phyloP scores from a whole-genome alignment of 2,888 invertebrate genomes.

The Teleiodes luculella region DNA sequence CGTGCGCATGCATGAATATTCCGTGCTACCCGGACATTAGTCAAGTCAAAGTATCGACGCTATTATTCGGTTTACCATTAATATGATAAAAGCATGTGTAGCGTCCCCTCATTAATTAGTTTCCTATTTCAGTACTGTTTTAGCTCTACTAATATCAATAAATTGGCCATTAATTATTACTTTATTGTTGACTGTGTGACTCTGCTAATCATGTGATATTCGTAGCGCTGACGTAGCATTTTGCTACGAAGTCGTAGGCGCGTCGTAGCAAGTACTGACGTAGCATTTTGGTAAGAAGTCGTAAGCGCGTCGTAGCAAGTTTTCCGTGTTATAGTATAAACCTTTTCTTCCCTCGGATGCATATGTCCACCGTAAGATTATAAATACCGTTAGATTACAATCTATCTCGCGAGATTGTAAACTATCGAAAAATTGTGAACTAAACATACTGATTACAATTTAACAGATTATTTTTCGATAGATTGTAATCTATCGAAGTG shows the following conservation, averaged over 20 bases:
- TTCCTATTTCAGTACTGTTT: not conserved
- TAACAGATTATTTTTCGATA: too few relatives aligned
- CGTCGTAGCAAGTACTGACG: too few relatives aligned
- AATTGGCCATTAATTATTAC: constrained; percentile 12
- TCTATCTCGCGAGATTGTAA: too few relatives aligned
- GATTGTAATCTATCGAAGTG: too few relatives aligned
- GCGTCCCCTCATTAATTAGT: not conserved
- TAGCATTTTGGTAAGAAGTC: too few relatives aligned
- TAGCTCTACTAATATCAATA: not conserved
- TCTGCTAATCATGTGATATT: not conserved
- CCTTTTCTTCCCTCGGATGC: too few relatives aligned
- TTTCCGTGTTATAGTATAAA: too few relatives aligned
- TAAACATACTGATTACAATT: too few relatives aligned
- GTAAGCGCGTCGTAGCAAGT: too few relatives aligned
- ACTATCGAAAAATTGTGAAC: too few relatives aligned
- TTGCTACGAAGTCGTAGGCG: not conserved
- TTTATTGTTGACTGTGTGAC: not conserved
- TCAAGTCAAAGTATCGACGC: not conserved
- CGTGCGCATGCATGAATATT: not conserved
- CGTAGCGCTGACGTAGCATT: not conserved
- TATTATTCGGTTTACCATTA: constrained; percentile 4
- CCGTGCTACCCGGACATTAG: not conserved
- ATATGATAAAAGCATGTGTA: not conserved
- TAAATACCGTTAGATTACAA: too few relatives aligned
- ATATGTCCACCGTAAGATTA: too few relatives aligned